These are phyloP conservation scores for Ophonus ardosiacus DNA, from an alignment of 2,888 invertebrate genomes.

Conservation along the genomic window DNA sequence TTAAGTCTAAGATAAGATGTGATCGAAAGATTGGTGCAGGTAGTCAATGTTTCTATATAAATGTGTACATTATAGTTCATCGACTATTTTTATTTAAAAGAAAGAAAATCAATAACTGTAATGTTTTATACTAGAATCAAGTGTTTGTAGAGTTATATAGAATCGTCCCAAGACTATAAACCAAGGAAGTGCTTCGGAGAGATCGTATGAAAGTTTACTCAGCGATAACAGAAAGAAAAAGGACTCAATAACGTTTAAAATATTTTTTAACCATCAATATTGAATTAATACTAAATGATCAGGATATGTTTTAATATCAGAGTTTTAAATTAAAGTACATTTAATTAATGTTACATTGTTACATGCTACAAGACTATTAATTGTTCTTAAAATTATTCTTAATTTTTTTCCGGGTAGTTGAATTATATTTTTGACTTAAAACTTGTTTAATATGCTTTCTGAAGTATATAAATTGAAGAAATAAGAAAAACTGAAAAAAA, in stretches of 20 bases:
- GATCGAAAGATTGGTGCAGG: constrained; percentile 64
- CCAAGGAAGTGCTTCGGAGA: constrained; percentile 55
- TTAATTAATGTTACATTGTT: no score
- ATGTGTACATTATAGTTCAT: constrained; percentile 59
- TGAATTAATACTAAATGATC: not conserved
- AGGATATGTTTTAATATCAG: no score
- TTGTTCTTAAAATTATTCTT: no score
- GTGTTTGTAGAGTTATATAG: constrained; percentile 61
- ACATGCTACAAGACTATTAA: no score
- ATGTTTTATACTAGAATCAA: constrained; percentile 64
- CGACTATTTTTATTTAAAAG: constrained; percentile 63
- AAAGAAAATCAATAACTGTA: constrained; percentile 63
- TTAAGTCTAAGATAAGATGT: constrained; percentile 63
- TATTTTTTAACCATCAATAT: not conserved
- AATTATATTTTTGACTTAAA: no score
- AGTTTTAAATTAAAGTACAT: no score
- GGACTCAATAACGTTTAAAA: not conserved
- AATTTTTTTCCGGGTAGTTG: no score
- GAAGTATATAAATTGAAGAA: no score
- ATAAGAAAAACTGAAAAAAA: no score
- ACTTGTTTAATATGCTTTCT: no score
- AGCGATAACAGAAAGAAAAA: constrained; percentile 9
- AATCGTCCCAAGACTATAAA: constrained; percentile 64
- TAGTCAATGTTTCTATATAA: constrained; percentile 64
- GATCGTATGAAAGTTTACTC: constrained; percentile 53